Evolutionary conservation across 1,140 invertebrate species (phyloP), one percentile per base, ranked within the genome.

Genomic region (Pseudomyrmex flavicornis): DNA sequence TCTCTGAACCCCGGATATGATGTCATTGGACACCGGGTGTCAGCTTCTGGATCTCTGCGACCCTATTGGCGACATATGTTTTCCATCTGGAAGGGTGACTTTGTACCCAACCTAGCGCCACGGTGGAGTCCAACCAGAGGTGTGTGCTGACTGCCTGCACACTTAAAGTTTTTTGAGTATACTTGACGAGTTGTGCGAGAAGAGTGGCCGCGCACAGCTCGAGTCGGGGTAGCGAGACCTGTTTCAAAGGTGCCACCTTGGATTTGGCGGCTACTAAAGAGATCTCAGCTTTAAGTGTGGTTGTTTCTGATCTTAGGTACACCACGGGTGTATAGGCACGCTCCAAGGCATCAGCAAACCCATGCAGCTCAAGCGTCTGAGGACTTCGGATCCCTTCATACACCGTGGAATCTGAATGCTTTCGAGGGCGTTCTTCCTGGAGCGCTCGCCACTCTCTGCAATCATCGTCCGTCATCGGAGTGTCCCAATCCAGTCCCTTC

Each of bases 61-160:
- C 70, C 22, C 70, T 8, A 17, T 83, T 72, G 1, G 58, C 22
- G 0, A 58, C 62, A 44, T 4, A 79, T 4, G 54, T 68, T 8
- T 46, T 44, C 61, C 26, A 66, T 3, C 13, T 12, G 0, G 26
- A 12, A 5, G 35, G 35, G 15, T 65, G 15, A 2, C 2, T n/a
- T 7, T 4, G 20, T 1, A 68, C 26, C 63, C 75, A 79, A 0
- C 15, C 35, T 1, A 79, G 17, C 0, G 48, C 44, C 7, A 79
- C 46, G 0, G 35, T 65, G 0, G 76, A 74, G 22, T 82, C 76
- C 1, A 62, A 22, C 84, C 84, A 85, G 0, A 65, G 35, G 9
- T 65, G n/a, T 2, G 10, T 5, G 0, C 15, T 2, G 0, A 0
- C 63, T 9, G 13, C 15, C 12, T 12, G 12, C 15, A 8, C 2